Conservation (phyloP, 1,140 invertebrate species). For the Drosophila aff. region DNA sequence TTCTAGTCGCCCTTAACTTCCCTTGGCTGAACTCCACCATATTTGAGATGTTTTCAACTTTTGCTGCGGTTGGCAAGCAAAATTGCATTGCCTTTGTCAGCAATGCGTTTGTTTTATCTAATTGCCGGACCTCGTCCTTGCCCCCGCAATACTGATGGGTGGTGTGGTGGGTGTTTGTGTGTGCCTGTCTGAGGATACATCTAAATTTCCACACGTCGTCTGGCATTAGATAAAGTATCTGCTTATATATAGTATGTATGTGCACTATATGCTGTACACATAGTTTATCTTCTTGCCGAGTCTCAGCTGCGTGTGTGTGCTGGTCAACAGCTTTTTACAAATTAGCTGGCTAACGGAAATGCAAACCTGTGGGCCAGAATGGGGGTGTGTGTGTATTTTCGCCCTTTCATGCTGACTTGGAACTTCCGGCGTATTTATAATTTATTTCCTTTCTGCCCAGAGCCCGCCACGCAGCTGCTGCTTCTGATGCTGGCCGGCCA, state of each 20-base stretch:
- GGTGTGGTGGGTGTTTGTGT: neutral
- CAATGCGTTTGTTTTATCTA: conserved; percentile 82
- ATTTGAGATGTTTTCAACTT: conserved; percentile 72
- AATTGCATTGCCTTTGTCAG: conserved; percentile 84
- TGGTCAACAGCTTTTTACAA: conserved; percentile 83
- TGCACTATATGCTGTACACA: conserved; percentile 45
- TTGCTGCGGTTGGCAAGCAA: conserved; percentile 74
- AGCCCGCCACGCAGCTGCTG: conserved; percentile 46
- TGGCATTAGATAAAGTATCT: conserved; percentile 77
- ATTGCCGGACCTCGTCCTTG: conserved; percentile 46
- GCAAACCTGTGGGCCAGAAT: conserved; percentile 61
- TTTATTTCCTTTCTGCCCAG: conserved; percentile 74
- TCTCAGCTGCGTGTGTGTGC: conserved; percentile 65
- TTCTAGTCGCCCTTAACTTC: conserved; percentile 5
- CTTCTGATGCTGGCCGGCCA: conserved; percentile 51
- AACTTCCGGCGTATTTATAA: conserved; percentile 83
- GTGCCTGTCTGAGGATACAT: conserved; percentile 27
- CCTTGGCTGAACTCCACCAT: conserved; percentile 52
- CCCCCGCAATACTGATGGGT: neutral
- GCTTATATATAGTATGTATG: conserved; percentile 46
- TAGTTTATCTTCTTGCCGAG: conserved; percentile 77
- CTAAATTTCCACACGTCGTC: conserved; percentile 67
- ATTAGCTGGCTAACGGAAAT: conserved; percentile 80
- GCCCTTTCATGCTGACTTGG: conserved; percentile 81
- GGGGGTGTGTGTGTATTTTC: conserved; percentile 36